Evolutionary conservation across 2,888 invertebrate species (phyloP).

Genomic region (Drosophila maculinotata): DNA sequence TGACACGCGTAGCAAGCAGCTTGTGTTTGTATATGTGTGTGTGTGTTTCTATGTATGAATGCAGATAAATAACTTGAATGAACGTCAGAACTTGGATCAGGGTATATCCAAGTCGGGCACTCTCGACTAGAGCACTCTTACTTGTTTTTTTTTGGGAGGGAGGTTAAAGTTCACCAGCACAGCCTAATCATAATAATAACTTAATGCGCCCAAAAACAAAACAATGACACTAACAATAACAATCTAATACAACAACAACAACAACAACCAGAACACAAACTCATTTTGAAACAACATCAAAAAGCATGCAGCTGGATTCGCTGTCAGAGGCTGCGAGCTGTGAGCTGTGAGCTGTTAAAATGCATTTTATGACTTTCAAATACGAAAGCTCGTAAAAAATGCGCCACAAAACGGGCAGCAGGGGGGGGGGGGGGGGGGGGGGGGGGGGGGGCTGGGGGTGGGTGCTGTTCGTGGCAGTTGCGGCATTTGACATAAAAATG

Average conservation of each 20-base stretch:
- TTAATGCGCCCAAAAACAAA: constrained; percentile 35
- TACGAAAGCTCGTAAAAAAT: constrained; percentile 68
- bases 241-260: constrained; percentile 34
- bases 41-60: too few species aligned
- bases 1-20: too few species aligned
- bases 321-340: constrained; percentile 26
- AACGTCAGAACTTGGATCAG: too few species aligned
- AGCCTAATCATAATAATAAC: constrained; percentile 49
- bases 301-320: constrained; percentile 32
- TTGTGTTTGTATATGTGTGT: too few species aligned
- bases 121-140: too few species aligned
- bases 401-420: constrained; percentile 38
- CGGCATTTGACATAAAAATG: constrained; percentile 59
- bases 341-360: constrained; percentile 68
- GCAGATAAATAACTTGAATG: too few species aligned
- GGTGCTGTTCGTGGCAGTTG: not conserved
- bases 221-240: constrained; percentile 43
- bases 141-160: too few species aligned
- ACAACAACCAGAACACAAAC: constrained; percentile 21
- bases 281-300: constrained; percentile 8
- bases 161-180: constrained; percentile 49
- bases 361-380: constrained; percentile 76
- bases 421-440: not conserved
- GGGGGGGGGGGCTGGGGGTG: not conserved
- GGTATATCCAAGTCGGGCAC: too few species aligned